Base-by-base conservation (phyloP, 2,113 vertebrate species). In the Choloepus hoffmanni region DNA sequence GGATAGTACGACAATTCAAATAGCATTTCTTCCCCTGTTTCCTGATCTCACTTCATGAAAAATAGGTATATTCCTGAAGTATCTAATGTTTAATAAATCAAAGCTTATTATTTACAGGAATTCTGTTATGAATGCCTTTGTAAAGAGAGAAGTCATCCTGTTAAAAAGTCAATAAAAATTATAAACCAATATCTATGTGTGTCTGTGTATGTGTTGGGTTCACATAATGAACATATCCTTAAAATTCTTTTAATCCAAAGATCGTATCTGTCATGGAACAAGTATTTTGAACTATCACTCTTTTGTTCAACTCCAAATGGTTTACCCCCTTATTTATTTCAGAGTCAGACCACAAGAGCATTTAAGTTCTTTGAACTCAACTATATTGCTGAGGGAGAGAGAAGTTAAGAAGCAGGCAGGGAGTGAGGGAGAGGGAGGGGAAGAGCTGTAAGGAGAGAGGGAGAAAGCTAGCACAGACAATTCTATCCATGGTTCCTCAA, bases 51-150 rank as follows among this genome's bases (percentile, higher is more conserved):
- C 88, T 86, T 78, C 50, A 60, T 45, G 28, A 93, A 74, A 95
- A 67, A 94, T 3, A 50, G 8, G 5, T 62, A 2, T 70, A 24
- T 67, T 81, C 53, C 85, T 89, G 43, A 92, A 84, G 14, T 70
- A 72, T 30, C 36, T 78, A 55, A 85, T 5, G 10, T n/a, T 90
- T 62, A 85, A 45, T 63, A 87, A 53, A 68, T 45, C 18, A 83
- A 90, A 92, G 45, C 18, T 91, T 62, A 55, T 86, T 88, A 76
- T 92, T 95, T 95, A 92, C 95, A 94, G 36, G 55, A 79, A 92
- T 85, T 96, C 58, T 43, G 6, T 36, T 60, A 70, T 15, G 6
- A 70, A 36, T 24, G 19, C 28, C 45, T 68, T 85, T 70, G 63
- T 53, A 50, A 70, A n/a, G 13, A n/a, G 7, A 33, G 33, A 53